phyloP scores from a whole-genome alignment of 2,113 vertebrate genomes.

The Phalacrocorax carbo region DNA sequence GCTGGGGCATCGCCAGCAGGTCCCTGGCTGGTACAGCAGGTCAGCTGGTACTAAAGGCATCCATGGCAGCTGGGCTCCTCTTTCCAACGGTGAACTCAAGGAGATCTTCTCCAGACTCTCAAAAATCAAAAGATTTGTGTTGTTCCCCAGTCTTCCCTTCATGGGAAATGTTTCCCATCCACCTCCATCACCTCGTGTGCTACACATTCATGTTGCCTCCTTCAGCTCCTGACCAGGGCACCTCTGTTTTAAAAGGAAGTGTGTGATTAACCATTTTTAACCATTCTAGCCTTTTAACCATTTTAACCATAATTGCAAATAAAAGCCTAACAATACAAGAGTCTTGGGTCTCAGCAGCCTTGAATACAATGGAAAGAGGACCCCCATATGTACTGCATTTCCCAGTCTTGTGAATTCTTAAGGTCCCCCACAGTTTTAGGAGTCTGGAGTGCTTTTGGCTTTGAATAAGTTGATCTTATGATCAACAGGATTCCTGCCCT shows the following conservation, averaged over 20 bases:
- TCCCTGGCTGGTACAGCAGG: background rate
- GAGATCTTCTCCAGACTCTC: background rate
- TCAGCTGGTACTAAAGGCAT: background rate
- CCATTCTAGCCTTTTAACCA: background rate
- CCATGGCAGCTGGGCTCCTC: background rate
- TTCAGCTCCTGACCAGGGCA: background rate
- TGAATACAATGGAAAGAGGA: background rate
- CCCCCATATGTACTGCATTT: background rate
- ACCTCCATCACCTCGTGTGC: background rate
- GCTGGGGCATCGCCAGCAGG: background rate
- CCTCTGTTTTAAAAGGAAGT: background rate
- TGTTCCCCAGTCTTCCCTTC: background rate
- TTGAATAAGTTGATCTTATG: background rate
- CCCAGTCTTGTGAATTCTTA: background rate
- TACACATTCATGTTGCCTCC: fast-evolving
- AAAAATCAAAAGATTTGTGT: background rate
- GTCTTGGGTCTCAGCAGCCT: background rate
- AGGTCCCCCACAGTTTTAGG: background rate
- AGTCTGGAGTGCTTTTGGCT: background rate
- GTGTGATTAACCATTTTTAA: background rate
- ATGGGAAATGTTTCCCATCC: background rate
- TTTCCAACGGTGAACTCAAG: background rate
- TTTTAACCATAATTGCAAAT: background rate
- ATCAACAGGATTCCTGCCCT: background rate
- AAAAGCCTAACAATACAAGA: background rate